Evolutionary conservation across 2,797 vertebrate genomes (phyloP).

Genomic region (Meriones psammophilus): DNA sequence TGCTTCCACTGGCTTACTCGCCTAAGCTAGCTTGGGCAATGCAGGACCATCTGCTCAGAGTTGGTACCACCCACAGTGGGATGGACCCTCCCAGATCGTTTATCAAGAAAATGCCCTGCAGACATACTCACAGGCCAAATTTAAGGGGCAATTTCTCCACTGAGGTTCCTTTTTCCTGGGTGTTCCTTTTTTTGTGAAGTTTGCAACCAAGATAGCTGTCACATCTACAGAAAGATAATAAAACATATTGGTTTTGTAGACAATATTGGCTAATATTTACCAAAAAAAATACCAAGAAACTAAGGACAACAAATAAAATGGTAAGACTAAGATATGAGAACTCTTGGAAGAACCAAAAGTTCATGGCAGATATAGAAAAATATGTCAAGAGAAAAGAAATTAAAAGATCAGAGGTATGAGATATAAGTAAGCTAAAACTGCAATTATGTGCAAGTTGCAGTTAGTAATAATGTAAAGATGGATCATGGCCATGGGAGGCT

Average conservation of each 20-base stretch:
- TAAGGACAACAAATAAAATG: not conserved
- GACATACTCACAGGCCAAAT: not conserved
- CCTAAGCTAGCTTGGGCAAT: not conserved
- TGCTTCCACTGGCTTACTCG: not conserved
- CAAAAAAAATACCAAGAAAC: not conserved
- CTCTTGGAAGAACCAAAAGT: not conserved
- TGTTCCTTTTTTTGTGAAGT: not conserved
- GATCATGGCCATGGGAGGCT: not conserved
- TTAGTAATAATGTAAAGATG: not conserved
- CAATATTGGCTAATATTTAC: not conserved
- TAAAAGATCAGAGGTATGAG: not conserved
- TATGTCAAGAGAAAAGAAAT: constrained; percentile 25
- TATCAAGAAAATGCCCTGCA: not conserved
- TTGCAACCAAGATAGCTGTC: not conserved
- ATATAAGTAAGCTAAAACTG: not conserved
- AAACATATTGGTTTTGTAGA: not conserved
- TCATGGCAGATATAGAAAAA: not conserved
- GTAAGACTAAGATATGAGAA: not conserved
- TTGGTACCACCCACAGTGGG: too few species aligned
- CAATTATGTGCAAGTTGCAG: not conserved
- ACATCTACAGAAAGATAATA: not conserved
- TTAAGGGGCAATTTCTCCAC: not conserved
- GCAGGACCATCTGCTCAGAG: not conserved
- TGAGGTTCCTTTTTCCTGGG: not conserved
- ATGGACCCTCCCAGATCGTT: not conserved